These are phyloP conservation scores for Channa maculata DNA, from an alignment of 2,113 vertebrate genomes.

Conservation along the genomic window DNA sequence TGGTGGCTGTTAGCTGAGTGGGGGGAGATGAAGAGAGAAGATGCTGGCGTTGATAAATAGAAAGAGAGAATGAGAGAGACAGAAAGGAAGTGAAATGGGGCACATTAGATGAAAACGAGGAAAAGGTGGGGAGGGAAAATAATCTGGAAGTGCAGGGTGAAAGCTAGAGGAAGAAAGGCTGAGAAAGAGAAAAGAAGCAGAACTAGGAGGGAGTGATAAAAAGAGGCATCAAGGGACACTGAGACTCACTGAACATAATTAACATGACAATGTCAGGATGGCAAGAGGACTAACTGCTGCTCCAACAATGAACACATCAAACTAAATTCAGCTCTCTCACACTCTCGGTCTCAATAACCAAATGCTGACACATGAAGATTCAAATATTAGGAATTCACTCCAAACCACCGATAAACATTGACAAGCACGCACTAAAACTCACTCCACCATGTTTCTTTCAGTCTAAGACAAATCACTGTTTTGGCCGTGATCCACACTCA, in stretches of 20 bases:
- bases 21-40: neutral
- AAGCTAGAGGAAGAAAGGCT: constrained; percentile 5
- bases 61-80: too few relatives aligned
- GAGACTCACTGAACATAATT: constrained; percentile 60
- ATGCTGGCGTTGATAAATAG: too few relatives aligned
- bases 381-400: neutral
- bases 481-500: constrained; percentile 36
- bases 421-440: constrained; percentile 1
- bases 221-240: constrained; percentile 45
- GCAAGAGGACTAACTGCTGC: constrained; percentile 52
- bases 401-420: neutral
- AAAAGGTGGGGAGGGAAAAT: neutral
- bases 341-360: constrained; percentile 20
- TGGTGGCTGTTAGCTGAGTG: constrained; percentile 24
- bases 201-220: constrained; percentile 9
- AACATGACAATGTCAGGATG: constrained; percentile 57
- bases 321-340: constrained; percentile 24
- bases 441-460: constrained; percentile 11
- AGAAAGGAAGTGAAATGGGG: neutral
- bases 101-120: constrained; percentile 1
- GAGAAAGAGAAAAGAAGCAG: constrained; percentile 19
- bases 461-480: constrained; percentile 9
- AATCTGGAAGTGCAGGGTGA: neutral
- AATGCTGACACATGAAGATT: constrained; percentile 4
- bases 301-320: constrained; percentile 59